Conservation (phyloP, 1,140 invertebrate genomes). For the Drosophila novamexicana region DNA sequence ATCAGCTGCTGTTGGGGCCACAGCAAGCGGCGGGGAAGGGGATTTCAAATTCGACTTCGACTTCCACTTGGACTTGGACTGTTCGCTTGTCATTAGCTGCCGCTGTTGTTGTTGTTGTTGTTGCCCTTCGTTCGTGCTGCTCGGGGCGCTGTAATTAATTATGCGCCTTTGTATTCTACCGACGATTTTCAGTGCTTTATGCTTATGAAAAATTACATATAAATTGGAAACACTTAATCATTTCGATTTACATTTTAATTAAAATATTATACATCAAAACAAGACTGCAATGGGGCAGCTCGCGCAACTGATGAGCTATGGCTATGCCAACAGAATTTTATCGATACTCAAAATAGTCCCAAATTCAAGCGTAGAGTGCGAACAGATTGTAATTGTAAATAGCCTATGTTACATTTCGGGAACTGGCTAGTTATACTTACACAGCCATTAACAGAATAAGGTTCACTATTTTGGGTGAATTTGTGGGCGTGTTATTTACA, state of each 20-base stretch:
- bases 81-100: constrained; percentile 67
- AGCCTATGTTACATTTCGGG: too few relatives aligned
- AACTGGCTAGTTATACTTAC: background rate
- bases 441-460: background rate
- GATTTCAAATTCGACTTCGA: constrained; percentile 7
- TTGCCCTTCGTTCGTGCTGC: constrained; percentile 56
- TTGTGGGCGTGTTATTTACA: constrained; percentile 37
- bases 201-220: constrained; percentile 79
- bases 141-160: constrained; percentile 78
- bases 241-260: constrained; percentile 82
- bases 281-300: constrained; percentile 46
- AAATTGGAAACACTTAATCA: constrained; percentile 82
- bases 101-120: constrained; percentile 22
- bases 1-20: constrained; percentile 55
- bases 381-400: too few relatives aligned
- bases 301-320: constrained; percentile 20
- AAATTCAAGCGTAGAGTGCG: too few relatives aligned
- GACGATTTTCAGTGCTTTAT: constrained; percentile 81
- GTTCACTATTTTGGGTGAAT: background rate
- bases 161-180: constrained; percentile 75
- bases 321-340: background rate
- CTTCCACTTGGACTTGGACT: constrained; percentile 42
- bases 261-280: constrained; percentile 80
- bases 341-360: too few relatives aligned
- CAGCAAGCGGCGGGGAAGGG: background rate